phyloP scores from a whole-genome alignment of 2,797 vertebrate species.

The Diglossa cyanea region DNA sequence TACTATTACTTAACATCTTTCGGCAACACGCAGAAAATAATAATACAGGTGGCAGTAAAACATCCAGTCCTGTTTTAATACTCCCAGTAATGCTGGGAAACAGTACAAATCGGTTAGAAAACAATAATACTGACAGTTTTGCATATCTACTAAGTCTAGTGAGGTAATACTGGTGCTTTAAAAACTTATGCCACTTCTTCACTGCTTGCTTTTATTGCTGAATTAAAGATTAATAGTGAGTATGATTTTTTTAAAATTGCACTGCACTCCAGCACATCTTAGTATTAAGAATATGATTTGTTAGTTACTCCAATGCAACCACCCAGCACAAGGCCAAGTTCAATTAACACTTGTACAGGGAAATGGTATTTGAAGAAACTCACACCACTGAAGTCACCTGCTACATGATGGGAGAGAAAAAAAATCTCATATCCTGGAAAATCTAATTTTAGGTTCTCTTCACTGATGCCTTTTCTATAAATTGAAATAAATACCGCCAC shows the following conservation, averaged over 20 bases:
- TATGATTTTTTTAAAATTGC: not conserved
- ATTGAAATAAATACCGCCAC: slow-evolving; percentile 40
- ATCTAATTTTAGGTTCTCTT: not conserved
- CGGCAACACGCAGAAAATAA: slow-evolving; percentile 46
- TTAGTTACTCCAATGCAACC: slow-evolving; percentile 22
- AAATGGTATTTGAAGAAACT: slow-evolving; percentile 19
- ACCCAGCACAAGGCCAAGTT: slow-evolving; percentile 42
- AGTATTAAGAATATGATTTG: not conserved
- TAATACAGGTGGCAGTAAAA: slow-evolving; percentile 36
- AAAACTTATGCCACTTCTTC: slow-evolving; percentile 47
- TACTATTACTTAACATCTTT: slow-evolving; percentile 46
- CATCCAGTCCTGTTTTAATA: slow-evolving; percentile 34
- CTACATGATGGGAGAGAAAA: not conserved
- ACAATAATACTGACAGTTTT: slow-evolving; percentile 63
- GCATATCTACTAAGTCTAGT: slow-evolving; percentile 76
- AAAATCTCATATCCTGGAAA: not conserved
- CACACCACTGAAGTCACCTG: slow-evolving; percentile 1
- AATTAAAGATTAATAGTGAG: slow-evolving; percentile 60
- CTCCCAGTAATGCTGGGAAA: slow-evolving; percentile 67
- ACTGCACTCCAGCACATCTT: slow-evolving; percentile 42
- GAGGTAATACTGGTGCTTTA: slow-evolving; percentile 75
- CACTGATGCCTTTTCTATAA: not conserved
- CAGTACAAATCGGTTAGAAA: slow-evolving; percentile 70
- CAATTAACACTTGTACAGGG: slow-evolving; percentile 5
- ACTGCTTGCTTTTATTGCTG: slow-evolving; percentile 77